Conservation (phyloP, 2,113 vertebrate species). For the Jacana jacana region DNA sequence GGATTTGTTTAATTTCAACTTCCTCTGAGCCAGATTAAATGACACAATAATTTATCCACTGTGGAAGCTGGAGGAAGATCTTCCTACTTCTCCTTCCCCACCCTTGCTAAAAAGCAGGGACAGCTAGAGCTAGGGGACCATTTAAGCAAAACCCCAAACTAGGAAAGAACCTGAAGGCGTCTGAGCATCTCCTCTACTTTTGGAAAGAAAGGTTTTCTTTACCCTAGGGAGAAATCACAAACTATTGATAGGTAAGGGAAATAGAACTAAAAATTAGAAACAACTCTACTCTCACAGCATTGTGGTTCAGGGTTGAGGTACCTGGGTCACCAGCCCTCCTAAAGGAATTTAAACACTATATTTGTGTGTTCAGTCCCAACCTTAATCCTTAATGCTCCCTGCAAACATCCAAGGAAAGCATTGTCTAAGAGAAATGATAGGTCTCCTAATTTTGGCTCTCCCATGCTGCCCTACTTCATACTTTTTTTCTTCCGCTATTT, state of each 20-base stretch:
- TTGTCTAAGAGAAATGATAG: neutral
- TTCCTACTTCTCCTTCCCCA: neutral
- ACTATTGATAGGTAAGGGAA: neutral
- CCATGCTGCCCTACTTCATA: neutral
- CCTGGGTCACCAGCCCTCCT: neutral
- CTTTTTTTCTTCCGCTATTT: neutral
- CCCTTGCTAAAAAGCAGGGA: neutral
- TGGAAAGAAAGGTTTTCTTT: neutral
- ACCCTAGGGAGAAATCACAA: neutral
- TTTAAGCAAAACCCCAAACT: neutral
- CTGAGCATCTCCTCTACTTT: neutral
- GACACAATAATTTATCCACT: neutral
- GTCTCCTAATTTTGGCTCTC: neutral
- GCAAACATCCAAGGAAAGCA: neutral
- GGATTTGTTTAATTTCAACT: neutral
- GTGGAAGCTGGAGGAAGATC: neutral
- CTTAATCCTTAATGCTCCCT: neutral
- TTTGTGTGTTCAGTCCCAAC: neutral
- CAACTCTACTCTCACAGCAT: neutral
- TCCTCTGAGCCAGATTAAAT: neutral
- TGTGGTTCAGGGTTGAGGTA: neutral
- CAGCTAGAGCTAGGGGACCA: neutral
- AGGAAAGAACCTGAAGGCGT: neutral
- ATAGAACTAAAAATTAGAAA: neutral
- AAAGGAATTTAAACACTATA: neutral